These are phyloP conservation scores for Myrmecophaga tridactyla DNA, from an alignment of 2,113 vertebrate species.

Conservation along the genomic window DNA sequence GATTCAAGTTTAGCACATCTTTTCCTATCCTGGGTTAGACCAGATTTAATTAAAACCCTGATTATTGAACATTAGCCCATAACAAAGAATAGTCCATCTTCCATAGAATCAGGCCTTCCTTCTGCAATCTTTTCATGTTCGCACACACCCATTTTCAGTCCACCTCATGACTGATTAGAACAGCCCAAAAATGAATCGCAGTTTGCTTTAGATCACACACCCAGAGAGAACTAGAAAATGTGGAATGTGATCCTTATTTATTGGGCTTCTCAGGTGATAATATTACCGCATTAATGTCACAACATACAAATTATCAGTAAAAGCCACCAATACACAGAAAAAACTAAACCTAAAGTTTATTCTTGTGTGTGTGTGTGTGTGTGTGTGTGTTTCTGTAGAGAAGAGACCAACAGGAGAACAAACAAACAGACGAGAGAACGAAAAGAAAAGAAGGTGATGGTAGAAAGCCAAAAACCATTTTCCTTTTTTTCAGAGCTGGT, in stretches of 20 bases:
- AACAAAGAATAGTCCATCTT: neutral
- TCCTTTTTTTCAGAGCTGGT: neutral
- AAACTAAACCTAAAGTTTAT: slow-evolving; percentile 1
- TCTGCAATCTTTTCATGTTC: neutral
- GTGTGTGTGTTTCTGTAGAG: neutral
- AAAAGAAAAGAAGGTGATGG: neutral
- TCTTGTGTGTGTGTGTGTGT: neutral
- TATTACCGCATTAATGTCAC: neutral
- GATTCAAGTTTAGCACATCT: neutral
- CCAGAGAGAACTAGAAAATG: neutral
- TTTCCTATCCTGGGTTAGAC: slow-evolving; percentile 26
- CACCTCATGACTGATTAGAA: neutral
- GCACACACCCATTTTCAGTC: neutral
- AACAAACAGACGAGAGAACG: neutral
- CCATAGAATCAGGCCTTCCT: neutral
- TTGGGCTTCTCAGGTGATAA: neutral
- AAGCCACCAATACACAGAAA: neutral
- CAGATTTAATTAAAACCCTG: neutral
- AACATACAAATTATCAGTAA: neutral
- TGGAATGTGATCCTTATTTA: neutral
- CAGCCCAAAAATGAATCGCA: neutral
- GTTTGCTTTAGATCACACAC: neutral
- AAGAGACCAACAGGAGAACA: neutral
- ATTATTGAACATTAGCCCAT: neutral
- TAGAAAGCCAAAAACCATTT: neutral